Base-by-base conservation (phyloP, 1,140 invertebrate species). In the Aphis gossypii region DNA sequence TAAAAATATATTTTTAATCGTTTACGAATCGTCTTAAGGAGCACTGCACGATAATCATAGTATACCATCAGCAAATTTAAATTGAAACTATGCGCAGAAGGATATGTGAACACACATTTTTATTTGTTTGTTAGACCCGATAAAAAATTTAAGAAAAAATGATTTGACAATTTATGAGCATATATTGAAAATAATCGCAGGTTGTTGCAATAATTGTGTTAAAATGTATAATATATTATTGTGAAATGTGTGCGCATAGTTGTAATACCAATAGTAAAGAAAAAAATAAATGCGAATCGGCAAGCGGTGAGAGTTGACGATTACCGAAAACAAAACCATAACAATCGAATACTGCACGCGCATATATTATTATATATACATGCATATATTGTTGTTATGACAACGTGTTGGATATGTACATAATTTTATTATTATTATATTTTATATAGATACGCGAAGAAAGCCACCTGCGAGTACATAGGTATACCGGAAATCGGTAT, bases 401-500 rank as follows among this genome's bases (percentile, higher is more conserved):
- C 60, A 76, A 76, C 60, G n/a, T 76, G 30, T n/a, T 76, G 3
- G 8, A n/a, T 4, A 68, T 14, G 30, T n/a, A 68, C 9, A 68
- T 68, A 30, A 30, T 30, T 68, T 60, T 30, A 60, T 30, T 60
- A 60, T 60, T 60, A 60, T 60, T 60, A 60, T 60, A 54, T 54
- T 23, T 54, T 54, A 23, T 23, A 54, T 82, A 35, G 30, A 21
- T 44, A 44, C 41, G 38, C 38, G 23, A 46, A 86, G 84, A 86
- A 86, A 46, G 44, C 25, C 82, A 38, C 21, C 35, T 41, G 25
- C 83, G 11, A 23, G 25, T 76, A 76, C 60, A 76, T 30, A 14
- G 60, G 60, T 86, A 46, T 7, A 86, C 84, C 41, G 84, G 84
- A 86, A 86, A 86, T 86, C 84, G 25, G 41, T 46, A 20, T 86